Percentiles rank a stretch among this genome's conserved stretches.
Conservation (phyloP, 2,888 invertebrate species). For the Drosophila birchii region DNA sequence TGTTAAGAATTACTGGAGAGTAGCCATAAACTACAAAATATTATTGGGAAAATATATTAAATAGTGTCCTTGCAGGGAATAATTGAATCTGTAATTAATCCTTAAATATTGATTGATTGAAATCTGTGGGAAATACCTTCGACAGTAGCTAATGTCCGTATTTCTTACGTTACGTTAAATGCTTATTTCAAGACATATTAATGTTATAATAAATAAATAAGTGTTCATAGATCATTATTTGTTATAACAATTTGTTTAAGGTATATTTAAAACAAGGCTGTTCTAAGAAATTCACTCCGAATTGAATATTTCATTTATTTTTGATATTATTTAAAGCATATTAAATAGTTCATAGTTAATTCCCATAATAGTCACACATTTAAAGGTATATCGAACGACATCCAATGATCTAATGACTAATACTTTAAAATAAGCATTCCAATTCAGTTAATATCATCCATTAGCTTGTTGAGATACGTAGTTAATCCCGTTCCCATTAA, state of each 20-base stretch:
- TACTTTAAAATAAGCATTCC: background rate
- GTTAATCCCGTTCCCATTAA: background rate
- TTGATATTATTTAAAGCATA: background rate
- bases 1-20: conserved; percentile 3
- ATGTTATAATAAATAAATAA: background rate
- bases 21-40: background rate
- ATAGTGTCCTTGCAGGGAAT: background rate
- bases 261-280: background rate
- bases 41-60: background rate
- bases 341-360: no score
- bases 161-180: no score
- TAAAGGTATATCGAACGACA: background rate
- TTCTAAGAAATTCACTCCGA: background rate
- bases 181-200: no score
- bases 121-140: background rate
- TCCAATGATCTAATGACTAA: no score
- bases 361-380: background rate
- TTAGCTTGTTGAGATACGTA: no score
- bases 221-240: background rate
- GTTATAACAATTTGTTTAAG: background rate
- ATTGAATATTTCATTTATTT: background rate
- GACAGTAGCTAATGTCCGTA: background rate
- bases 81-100: background rate
- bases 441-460: background rate
- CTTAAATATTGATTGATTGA: background rate